These are phyloP conservation scores for Campaea margaritaria DNA, from an alignment of 2,888 invertebrate genomes.

Conservation along the genomic window DNA sequence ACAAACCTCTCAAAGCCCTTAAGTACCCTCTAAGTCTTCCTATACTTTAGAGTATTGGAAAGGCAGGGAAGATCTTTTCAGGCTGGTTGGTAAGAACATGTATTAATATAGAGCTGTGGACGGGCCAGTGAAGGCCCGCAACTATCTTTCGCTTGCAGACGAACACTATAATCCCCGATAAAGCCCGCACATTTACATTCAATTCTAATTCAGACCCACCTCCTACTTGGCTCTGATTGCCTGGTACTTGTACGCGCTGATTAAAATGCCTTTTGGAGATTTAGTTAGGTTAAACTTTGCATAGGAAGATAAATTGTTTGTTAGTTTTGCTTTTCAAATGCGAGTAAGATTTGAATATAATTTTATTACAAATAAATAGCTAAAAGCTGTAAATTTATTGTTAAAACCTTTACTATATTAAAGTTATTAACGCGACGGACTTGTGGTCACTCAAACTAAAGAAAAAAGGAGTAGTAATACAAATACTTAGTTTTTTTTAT, in stretches of 20 bases:
- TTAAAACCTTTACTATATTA: too few relatives aligned
- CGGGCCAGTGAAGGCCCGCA: constrained; percentile 66
- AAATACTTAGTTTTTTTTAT: too few relatives aligned
- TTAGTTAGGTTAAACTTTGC: constrained; percentile 36
- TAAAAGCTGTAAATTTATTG: too few relatives aligned
- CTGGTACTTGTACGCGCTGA: constrained; percentile 77
- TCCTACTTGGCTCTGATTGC: constrained; percentile 79
- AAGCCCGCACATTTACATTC: constrained; percentile 87
- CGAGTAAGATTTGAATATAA: background rate
- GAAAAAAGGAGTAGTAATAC: too few relatives aligned
- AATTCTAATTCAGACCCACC: constrained; percentile 82
- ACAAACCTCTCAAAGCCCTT: constrained; percentile 43
- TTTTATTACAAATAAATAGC: background rate
- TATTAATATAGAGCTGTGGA: constrained; percentile 69
- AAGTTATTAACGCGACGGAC: too few relatives aligned
- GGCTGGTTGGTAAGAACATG: constrained; percentile 56
- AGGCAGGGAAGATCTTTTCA: constrained; percentile 29
- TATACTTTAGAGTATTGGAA: constrained; percentile 32
- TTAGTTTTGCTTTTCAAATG: background rate
- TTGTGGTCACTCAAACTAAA: too few relatives aligned
- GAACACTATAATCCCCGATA: constrained; percentile 86
- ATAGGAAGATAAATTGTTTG: constrained; percentile 30
- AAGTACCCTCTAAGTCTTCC: constrained; percentile 2
- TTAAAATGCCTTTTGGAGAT: constrained; percentile 69
- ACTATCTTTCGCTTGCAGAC: constrained; percentile 83